phyloP scores from a whole-genome alignment of 1,140 invertebrate species.

The Bradynema listronoti region DNA sequence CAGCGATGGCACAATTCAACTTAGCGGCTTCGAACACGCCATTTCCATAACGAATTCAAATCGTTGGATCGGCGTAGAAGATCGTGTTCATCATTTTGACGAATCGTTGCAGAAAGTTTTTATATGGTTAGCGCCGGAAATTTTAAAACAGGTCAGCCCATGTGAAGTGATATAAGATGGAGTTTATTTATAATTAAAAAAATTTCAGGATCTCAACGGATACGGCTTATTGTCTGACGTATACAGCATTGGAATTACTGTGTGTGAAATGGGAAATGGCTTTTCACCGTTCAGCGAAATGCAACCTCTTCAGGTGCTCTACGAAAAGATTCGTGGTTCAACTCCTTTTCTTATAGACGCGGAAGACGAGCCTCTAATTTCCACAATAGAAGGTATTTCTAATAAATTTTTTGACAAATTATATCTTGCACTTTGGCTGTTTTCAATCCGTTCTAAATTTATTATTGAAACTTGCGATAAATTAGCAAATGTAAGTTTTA shows the following conservation, averaged over 20 bases:
- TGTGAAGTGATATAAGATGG: not conserved
- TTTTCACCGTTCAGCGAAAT: constrained; percentile 68
- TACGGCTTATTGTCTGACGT: constrained; percentile 82
- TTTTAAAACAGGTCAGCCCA: constrained; percentile 75
- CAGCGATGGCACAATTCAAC: constrained; percentile 65
- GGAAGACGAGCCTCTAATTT: too few species aligned
- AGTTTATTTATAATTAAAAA: constrained; percentile 13
- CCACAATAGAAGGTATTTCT: too few species aligned
- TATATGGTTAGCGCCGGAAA: constrained; percentile 80
- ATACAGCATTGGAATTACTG: constrained; percentile 78
- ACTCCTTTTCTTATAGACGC: constrained; percentile 72
- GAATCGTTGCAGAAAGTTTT: constrained; percentile 66
- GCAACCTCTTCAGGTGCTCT: constrained; percentile 66
- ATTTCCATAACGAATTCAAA: constrained; percentile 65
- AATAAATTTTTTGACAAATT: too few species aligned
- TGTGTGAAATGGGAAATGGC: constrained; percentile 82
- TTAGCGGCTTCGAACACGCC: constrained; percentile 73
- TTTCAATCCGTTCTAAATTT: too few species aligned
- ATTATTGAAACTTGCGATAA: too few species aligned
- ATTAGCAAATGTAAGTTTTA: too few species aligned
- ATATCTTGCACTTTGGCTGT: too few species aligned
- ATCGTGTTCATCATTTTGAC: constrained; percentile 70
- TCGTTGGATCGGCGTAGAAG: constrained; percentile 56
- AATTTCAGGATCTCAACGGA: constrained; percentile 71
- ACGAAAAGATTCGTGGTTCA: constrained; percentile 76